phyloP scores from a whole-genome alignment of 2,113 vertebrate genomes.

The Proteles cristata region DNA sequence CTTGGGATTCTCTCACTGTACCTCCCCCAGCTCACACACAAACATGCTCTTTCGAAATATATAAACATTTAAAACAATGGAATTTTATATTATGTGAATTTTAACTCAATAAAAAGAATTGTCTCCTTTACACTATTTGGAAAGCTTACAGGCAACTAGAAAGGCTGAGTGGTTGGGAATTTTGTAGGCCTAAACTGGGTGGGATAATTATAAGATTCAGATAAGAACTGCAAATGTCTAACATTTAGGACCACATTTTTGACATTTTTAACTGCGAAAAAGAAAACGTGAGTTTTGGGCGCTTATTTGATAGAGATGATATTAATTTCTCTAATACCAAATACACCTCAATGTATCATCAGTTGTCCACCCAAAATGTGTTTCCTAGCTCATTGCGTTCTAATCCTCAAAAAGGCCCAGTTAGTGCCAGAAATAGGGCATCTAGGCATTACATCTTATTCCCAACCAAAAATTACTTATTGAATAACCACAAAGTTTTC shows the following conservation, averaged over 20 bases:
- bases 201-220: background rate
- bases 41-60: too few species aligned
- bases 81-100: conserved; percentile 30
- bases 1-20: too few species aligned
- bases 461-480: background rate
- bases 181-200: background rate
- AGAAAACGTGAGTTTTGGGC: background rate
- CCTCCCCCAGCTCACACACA: too few species aligned
- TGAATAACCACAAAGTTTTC: background rate
- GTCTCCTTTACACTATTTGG: background rate
- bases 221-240: background rate
- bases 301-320: background rate
- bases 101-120: conserved; percentile 27
- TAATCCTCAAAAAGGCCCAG: background rate
- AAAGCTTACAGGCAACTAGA: conserved; percentile 1
- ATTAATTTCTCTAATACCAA: conserved; percentile 18
- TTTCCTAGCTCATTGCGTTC: background rate
- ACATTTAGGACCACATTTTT: background rate
- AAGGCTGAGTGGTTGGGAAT: background rate
- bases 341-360: background rate
- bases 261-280: conserved; percentile 39
- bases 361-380: background rate
- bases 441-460: background rate
- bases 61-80: background rate
- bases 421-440: background rate